Evolutionary conservation across 1,140 invertebrate genomes (phyloP), one percentile per base, ranked within the genome.

Genomic region (Homarus americanus): DNA sequence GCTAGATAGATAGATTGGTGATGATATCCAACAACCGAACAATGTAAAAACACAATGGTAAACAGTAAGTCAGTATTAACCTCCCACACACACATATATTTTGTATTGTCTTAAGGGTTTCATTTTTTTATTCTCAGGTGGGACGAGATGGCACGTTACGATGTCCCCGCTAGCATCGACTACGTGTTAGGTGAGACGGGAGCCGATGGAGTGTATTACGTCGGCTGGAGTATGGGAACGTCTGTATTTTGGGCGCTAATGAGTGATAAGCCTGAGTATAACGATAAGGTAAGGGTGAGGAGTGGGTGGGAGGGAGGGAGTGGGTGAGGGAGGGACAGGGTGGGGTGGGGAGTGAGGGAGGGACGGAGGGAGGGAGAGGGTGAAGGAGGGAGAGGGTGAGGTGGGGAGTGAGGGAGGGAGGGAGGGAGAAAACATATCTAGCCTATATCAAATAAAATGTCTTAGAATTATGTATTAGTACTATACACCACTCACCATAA

Each of bases 121-220:
- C 63, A 2, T 28, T 76, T 20, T 24, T 83, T 28, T 12, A 10
- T 44, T 53, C 0, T 20, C 93, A 96, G 96, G 72, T 97, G 96
- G 93, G 96, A 98, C 89, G 97, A 98, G 94, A 97, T 97, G 94
- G 97, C 96, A 58, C 94, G 95, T 41, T 95, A 96, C 91, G 97
- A 97, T 93, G 89, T 97, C 34, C 96, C 97, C 49, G 95, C 96
- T 0, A 95, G 96, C 93, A 95, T 97, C 28, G 95, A 97, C 92
- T 95, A 95, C 88, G 94, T 96, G 4, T 92, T 97, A 34, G 95
- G 95, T 17, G 93, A 94, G 10, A 97, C 97, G 0, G 95, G 95
- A 2, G 94, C 95, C 83, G 90, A 94, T 34, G 94, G 96, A 86
- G 92, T 98, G 0, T 95, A 95, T 92, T 97, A 97, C 91, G 94